Evolutionary conservation across 1,140 invertebrate species (phyloP), one percentile per base, ranked within the genome.

Genomic region (Hylyphantes graminicola): DNA sequence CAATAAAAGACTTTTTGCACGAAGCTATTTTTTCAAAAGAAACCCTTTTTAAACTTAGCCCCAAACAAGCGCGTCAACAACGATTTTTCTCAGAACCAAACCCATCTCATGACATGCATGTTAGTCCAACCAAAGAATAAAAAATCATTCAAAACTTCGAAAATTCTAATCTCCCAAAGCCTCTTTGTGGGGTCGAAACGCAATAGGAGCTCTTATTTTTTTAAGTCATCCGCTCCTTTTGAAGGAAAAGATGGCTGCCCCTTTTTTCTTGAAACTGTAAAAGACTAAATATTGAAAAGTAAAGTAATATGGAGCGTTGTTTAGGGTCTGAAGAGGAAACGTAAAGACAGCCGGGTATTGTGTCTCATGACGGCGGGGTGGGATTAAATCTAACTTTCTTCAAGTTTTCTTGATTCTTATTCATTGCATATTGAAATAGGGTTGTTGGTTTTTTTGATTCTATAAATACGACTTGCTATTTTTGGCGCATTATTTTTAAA

Each of bases 381-480:
- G 64, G 64, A 67, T 67, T 67, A 67, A 67, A 67, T 67, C 64
- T 67, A 67, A 67, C 64, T 67, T 67, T 15, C 15, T 35, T n/a
- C 15, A 59, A 67, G 35, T 35, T 67, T 67, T 21, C 21, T 9
- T 17, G 59, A 61, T 61, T 61, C 17, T 67, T 67, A 67, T 67
- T 67, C 64, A 67, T 67, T 67, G n/a, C 64, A 67, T 67, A 67
- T 67, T 67, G 21, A 21, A 67, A 67, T 19, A 67, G 17, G 64
- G n/a, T 67, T 67, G 64, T 21, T 7, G n/a, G 0, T 13, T 7
- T 59, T n/a, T 4, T n/a, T n/a, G 57, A 13, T 59, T 12, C 4
- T 13, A n/a, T 59, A n/a, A 59, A 7, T n/a, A 13, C 12, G 57
- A 59, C 12, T 59, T 12, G 57, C 57, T 12, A 59, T 59, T 59